Conservation (phyloP, 53 echinoderm and acorn worm species). For the Antedon mediterranea region DNA sequence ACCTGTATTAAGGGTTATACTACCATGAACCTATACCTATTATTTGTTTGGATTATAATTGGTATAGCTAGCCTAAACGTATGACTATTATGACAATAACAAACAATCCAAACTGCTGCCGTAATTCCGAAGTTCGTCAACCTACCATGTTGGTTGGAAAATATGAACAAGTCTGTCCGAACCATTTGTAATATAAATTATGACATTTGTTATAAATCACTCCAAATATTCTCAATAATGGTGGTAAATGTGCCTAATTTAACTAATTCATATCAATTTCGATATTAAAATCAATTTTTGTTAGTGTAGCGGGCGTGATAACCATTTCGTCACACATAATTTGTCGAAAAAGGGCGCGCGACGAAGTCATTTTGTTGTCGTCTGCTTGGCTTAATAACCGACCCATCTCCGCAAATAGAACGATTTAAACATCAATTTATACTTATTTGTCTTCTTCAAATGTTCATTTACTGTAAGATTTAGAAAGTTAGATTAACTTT, state of each 20-base stretch:
- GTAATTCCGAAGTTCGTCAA: too few relatives aligned
- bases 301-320: neutral
- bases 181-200: too few relatives aligned
- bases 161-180: too few relatives aligned
- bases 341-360: neutral
- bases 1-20: too few relatives aligned
- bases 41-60: too few relatives aligned
- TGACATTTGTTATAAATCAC: neutral
- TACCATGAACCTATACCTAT: too few relatives aligned
- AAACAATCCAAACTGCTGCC: too few relatives aligned
- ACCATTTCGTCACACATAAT: neutral
- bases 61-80: too few relatives aligned
- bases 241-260: neutral
- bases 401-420: neutral
- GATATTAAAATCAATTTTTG: neutral
- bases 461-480: neutral
- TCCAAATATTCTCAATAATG: neutral
- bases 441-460: neutral
- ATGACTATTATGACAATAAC: too few relatives aligned
- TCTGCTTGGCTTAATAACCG: neutral
- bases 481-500: neutral
- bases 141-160: too few relatives aligned
- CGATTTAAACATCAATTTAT: neutral
- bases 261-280: neutral
- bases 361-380: neutral